A percentile compares a stretch with the other conserved stretches of the same genome.
Evolutionary conservation across 2,113 vertebrate genomes (phyloP).

Genomic region (Pseudopodoces humilis): DNA sequence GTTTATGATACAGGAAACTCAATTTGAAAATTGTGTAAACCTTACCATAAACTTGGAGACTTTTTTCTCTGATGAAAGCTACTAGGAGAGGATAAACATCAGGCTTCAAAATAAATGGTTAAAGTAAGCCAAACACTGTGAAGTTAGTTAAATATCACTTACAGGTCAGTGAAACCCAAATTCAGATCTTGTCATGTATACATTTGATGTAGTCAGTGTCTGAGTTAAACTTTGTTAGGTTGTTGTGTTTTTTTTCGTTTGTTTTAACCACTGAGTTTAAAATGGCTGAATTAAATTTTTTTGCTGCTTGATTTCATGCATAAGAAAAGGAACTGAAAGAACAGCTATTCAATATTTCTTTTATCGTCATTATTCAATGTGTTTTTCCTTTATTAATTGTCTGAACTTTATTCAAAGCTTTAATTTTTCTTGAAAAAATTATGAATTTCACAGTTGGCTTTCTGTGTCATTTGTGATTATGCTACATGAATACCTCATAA

Average conservation of each 20-base stretch:
- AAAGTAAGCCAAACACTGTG: neutral
- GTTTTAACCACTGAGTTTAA: neutral
- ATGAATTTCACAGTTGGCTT: accelerated
- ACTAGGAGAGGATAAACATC: neutral
- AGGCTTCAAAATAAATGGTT: neutral
- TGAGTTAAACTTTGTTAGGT: neutral
- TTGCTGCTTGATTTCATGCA: neutral
- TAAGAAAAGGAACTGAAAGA: neutral
- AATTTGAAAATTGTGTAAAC: neutral
- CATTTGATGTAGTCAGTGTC: neutral
- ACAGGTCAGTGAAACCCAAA: neutral
- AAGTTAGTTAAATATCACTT: neutral
- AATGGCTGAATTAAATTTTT: neutral
- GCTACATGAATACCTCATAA: neutral
- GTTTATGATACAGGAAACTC: neutral
- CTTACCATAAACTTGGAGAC: neutral
- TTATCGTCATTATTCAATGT: neutral
- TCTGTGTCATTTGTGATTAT: neutral
- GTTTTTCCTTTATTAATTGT: neutral
- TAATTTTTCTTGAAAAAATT: neutral
- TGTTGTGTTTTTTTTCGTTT: neutral
- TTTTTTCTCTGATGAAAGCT: neutral
- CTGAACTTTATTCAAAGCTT: neutral
- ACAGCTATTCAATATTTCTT: neutral
- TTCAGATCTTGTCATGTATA: neutral